Conservation (phyloP, 2,113 vertebrate genomes). For the Pelmatolapia mariae region DNA sequence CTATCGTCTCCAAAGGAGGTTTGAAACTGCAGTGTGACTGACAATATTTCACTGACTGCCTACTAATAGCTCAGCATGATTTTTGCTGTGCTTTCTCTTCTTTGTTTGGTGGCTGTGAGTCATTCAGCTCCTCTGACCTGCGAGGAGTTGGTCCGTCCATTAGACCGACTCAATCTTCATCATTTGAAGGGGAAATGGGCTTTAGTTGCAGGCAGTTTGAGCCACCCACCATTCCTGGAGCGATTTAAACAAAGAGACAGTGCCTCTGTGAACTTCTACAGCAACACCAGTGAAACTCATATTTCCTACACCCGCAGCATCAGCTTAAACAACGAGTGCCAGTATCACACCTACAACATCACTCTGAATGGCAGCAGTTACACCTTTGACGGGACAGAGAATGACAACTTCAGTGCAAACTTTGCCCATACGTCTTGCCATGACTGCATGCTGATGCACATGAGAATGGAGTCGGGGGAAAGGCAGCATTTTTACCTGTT, state of each 20-base stretch:
- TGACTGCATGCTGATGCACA: slow-evolving; percentile 25
- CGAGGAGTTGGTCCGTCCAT: slow-evolving; percentile 2
- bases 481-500: slow-evolving; percentile 23
- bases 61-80: neutral
- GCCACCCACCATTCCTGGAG: neutral
- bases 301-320: neutral
- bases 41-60: neutral
- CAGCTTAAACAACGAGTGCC: neutral
- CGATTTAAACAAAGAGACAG: slow-evolving; percentile 25
- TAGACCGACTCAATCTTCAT: neutral
- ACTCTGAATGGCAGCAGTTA: slow-evolving; percentile 21
- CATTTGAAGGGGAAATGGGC: slow-evolving; percentile 20
- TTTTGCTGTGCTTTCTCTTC: neutral
- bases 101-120: neutral
- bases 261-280: neutral
- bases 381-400: slow-evolving; percentile 2
- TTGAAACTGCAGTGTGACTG: neutral
- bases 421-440: slow-evolving; percentile 2
- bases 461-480: neutral
- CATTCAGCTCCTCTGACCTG: slow-evolving; percentile 22
- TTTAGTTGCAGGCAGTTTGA: slow-evolving; percentile 33
- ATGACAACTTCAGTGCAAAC: neutral
- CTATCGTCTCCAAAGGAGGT: neutral
- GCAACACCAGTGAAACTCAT: neutral
- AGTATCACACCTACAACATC: neutral